Base-by-base conservation (phyloP, 2,888 invertebrate species). In the Griposia aprilina region DNA sequence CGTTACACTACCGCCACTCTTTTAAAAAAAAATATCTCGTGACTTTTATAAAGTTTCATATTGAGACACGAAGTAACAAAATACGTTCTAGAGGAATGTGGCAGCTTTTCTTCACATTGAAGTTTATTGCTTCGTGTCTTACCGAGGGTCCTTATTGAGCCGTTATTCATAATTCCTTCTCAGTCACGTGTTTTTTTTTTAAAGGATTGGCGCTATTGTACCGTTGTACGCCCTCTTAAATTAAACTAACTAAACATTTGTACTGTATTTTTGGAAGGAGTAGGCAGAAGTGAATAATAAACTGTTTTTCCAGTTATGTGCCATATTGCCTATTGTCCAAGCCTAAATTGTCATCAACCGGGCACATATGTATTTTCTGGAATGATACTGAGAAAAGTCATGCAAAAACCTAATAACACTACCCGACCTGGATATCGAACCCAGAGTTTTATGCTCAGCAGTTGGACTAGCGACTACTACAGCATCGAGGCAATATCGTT, bases 401-500 rank as follows among this genome's bases (percentile, higher is more conserved):
- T 13, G 1, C 23, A 23, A 55, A 55, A 55, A 23, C 23, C 55
- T 55, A 23, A 45, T 26, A 36, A 36, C 7, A 36, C 36, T 36
- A n/a, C 26, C 55, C 10, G 55, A 36, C 30, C 30, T 36, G 30
- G 30, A 36, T 36, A 36, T 36, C 26, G 17, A 26, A 45, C 4
- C 5, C n/a, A 36, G n/a, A n/a, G 7, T 0, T 0, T 3, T 48
- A 26, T 62, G 8, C 17, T 63, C n/a, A 36, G 1, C n/a, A 45
- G 10, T 17, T 15, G 0, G 7, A 23, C 17, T 23, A 26, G 8
- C 17, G 1, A 52, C 41, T 5, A 30, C 0, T n/a, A 20, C 0
- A 30, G 4, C n/a, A 26, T n/a, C 0, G 30, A 48, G 20, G 45
- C 20, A 10, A 45, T n/a, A 50, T 62, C 26, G 11, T 30, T 57